Evolutionary conservation across 1,140 invertebrate species (phyloP), one percentile per base, ranked within the genome.

Genomic region (Condylostylus longicornis): DNA sequence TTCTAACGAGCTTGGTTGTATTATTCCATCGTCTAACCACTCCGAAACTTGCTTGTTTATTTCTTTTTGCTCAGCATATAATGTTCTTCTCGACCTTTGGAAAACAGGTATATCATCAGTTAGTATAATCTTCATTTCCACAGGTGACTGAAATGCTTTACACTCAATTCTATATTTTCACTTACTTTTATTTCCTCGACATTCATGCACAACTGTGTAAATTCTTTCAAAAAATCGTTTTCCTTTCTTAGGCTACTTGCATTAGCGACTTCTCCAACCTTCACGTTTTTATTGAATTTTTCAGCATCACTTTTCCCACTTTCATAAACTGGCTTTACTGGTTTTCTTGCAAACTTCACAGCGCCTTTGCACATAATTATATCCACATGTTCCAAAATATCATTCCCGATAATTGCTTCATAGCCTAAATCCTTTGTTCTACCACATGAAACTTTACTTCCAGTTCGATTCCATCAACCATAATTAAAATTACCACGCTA

Each of bases 11-110:
- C 49, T 52, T 27, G 46, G 36, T 20, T 33, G 27, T 29, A 62
- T 54, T 14, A 59, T 46, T 13, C 40, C 43, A 17, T 47, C 22
- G 2, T 42, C n/a, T 23, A 56, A 27, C 44, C 55, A 54, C 32
- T 56, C 43, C 17, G 47, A 35, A 21, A 58, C 35, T 33, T 56
- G 54, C 9, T 42, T 33, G 23, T 50, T 36, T 22, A 58, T 38
- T 18, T 46, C 29, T 17, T 35, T 9, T 28, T 57, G 47, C 30
- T 58, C 53, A 13, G 30, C 17, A 32, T 42, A 38, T 1, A 52
- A 42, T 9, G 58, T 33, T 25, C 53, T 33, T 22, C 51, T 47
- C 8, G 51, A 48, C 6, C 41, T 37, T 35, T 44, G 47, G 21
- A 41, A 43, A 17, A 54, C 43, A 18, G 48, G 42, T 23, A 39